Base-by-base conservation (phyloP, 2,888 invertebrate genomes). In the Phaonia tiefii region DNA sequence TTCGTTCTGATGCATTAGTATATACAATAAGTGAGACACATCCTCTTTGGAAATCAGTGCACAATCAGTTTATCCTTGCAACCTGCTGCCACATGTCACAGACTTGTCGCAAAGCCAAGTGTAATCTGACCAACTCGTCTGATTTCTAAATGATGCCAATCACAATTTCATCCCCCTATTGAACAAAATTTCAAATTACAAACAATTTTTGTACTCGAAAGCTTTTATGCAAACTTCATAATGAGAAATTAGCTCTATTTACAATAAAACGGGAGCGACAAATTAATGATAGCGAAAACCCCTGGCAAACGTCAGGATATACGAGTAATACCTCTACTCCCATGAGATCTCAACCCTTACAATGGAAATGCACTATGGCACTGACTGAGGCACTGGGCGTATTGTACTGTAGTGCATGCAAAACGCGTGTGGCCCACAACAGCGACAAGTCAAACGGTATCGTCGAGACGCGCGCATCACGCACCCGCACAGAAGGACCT, bases 401-500 rank as follows among this genome's bases (percentile, higher is more conserved):
- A 73, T 56, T 58, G 37, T 31, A 17, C 39, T 86, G 82, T 85
- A 78, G 83, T 86, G 80, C 63, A 79, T 82, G 78, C 72, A 72
- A 44, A 79, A 84, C 86, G 88, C 86, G 87, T 88, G 87, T 88
- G 87, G 86, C 87, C 83, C 82, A 78, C 83, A 86, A 87, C 87
- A 87, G 31, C 31, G 31, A 87, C 88, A 87, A 87, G 87, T 87
- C 87, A 87, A 88, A 86, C 86, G 86, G 86, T 86, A 87, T 67
- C 60, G n/a, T n/a, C n/a, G n/a, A n/a, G n/a, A 67, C 60, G 26
- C 74, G 39, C 22, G 26, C 63, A 42, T 20, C 76, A 74, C 76
- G 77, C 77, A 74, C 74, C 77, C 75, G 71, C 75, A 71, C 54
- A 65, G 20, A 69, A 71, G 71, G 75, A 77, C 77, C 80, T 81